These are phyloP conservation scores for Borostomias antarcticus DNA, from an alignment of 2,797 vertebrate genomes.

Conservation along the genomic window DNA sequence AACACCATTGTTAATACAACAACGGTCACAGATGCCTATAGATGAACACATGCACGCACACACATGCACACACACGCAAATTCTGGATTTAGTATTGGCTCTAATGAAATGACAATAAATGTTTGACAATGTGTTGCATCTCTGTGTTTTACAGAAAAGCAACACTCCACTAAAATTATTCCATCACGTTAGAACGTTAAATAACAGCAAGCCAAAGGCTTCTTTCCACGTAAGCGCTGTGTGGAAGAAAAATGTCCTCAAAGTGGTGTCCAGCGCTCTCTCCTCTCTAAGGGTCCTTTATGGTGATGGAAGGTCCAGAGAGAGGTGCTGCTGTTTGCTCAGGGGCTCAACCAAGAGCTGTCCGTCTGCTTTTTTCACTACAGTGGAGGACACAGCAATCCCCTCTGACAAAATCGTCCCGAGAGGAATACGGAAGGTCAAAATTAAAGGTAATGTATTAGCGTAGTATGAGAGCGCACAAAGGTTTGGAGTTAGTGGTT, in stretches of 20 bases:
- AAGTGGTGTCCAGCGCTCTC: too few species aligned
- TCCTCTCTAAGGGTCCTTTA: neutral
- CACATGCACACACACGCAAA: slow-evolving; percentile 21
- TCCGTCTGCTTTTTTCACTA: neutral
- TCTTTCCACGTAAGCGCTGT: neutral
- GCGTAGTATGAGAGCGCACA: neutral
- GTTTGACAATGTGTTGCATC: slow-evolving; percentile 2
- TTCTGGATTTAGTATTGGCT: slow-evolving; percentile 20
- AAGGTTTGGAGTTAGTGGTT: neutral
- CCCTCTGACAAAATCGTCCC: slow-evolving; percentile 3
- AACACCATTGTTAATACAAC: slow-evolving; percentile 33
- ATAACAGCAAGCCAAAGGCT: neutral
- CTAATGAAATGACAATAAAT: slow-evolving; percentile 20
- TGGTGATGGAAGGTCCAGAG: neutral
- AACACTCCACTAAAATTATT: neutral
- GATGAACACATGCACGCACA: too few species aligned
- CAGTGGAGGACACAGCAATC: slow-evolving; percentile 4
- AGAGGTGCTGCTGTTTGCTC: neutral
- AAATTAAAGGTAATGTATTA: neutral
- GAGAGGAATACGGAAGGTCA: neutral
- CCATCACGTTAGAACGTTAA: neutral
- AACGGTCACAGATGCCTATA: slow-evolving; percentile 35
- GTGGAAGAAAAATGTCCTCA: too few species aligned
- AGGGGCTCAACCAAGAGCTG: neutral
- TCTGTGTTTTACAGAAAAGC: neutral